phyloP scores from a whole-genome alignment of 2,888 invertebrate species.

The Dimorphilus gyrociliatus region DNA sequence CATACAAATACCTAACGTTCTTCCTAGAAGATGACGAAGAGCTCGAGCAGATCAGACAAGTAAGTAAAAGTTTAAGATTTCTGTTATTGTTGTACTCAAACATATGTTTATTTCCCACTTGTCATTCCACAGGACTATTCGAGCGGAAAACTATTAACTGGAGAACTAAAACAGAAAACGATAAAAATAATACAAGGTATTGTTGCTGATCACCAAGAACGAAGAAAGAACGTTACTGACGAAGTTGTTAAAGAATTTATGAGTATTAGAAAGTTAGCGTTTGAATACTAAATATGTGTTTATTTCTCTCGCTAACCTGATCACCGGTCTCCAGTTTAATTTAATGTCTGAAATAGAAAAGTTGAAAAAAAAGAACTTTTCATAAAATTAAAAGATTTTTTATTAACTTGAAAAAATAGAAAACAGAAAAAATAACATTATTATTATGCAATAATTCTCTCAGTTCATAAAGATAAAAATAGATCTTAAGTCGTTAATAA shows the following conservation, averaged over 20 bases:
- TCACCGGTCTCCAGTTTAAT: no score
- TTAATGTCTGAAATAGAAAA: no score
- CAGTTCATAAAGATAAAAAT: no score
- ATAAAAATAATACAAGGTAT: conserved; percentile 63
- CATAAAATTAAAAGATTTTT: no score
- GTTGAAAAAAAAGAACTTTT: no score
- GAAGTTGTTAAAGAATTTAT: conserved; percentile 67
- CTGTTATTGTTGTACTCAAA: neutral
- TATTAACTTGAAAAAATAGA: no score
- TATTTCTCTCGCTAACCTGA: no score
- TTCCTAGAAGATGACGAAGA: conserved; percentile 82
- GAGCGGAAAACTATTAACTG: conserved; percentile 74
- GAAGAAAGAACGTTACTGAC: conserved; percentile 62
- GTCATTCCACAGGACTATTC: conserved; percentile 51
- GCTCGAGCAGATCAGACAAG: conserved; percentile 55
- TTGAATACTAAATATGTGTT: conserved; percentile 15
- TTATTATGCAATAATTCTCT: no score
- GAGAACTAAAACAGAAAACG: conserved; percentile 78
- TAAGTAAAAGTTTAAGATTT: conserved; percentile 16
- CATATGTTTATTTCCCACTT: neutral
- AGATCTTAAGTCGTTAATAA: no score
- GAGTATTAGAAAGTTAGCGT: conserved; percentile 52
- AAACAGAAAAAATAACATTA: no score
- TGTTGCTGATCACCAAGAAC: conserved; percentile 62
- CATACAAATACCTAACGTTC: conserved; percentile 81